These are phyloP conservation scores for Orbicella faveolata DNA, from an alignment of 64 coral and sea anemone species.

Conservation along the genomic window DNA sequence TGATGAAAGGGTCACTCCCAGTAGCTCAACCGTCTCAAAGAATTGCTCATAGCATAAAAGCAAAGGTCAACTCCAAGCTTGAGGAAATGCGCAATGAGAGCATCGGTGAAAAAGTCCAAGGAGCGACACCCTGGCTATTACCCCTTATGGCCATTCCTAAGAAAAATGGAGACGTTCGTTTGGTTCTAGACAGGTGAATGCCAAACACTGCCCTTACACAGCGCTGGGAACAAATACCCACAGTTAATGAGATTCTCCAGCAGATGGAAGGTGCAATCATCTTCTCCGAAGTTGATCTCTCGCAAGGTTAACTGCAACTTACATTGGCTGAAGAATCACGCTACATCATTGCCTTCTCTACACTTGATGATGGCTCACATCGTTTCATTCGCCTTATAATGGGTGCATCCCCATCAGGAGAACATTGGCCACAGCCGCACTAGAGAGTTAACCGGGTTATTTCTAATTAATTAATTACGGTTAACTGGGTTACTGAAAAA, in stretches of 20 bases:
- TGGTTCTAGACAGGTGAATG: too few relatives aligned
- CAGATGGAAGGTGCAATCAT: constrained; percentile 36
- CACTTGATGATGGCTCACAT: constrained; percentile 36
- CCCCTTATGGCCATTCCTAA: too few relatives aligned
- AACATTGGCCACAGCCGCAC: constrained; percentile 6
- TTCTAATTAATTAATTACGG: not conserved
- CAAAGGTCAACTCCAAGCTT: constrained; percentile 33
- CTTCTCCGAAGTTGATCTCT: constrained; percentile 53
- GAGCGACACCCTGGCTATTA: too few relatives aligned
- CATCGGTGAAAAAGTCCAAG: too few relatives aligned
- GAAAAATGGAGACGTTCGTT: too few relatives aligned
- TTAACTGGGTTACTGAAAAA: not conserved
- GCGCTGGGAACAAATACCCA: not conserved
- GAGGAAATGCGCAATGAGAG: constrained; percentile 43
- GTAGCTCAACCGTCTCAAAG: not conserved
- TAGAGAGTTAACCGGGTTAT: not conserved
- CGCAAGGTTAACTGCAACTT: constrained; percentile 36
- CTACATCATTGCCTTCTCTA: constrained; percentile 51
- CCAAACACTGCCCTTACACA: not conserved
- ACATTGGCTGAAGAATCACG: constrained; percentile 48
- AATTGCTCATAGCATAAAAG: constrained; percentile 27
- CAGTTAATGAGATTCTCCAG: constrained; percentile 13
- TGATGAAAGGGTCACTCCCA: not conserved
- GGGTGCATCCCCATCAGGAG: constrained; percentile 35
- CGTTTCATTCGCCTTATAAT: not conserved